Base-by-base conservation (phyloP, 2,888 invertebrate genomes). In the Cosmia pyralina region DNA sequence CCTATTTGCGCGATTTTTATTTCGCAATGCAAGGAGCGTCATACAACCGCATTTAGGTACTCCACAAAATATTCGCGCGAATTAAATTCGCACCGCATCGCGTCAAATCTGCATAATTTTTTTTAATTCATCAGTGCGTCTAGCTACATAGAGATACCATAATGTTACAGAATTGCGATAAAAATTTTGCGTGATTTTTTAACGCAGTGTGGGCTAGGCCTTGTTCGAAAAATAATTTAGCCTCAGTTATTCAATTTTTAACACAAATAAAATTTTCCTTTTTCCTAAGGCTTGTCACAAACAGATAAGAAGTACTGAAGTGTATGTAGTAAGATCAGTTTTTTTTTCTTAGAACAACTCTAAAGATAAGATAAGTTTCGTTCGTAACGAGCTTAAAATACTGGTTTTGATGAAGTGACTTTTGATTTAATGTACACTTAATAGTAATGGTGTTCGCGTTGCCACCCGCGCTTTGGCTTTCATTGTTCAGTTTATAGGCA, bases 361-460 rank as follows among this genome's bases (percentile, higher is more conserved):
- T 17, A 60, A 71, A 74, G 67, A 77, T 59, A 53, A 74, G 71
- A 77, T 72, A 78, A 82, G 62, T 69, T 78, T 68, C 22, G 71
- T 78, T 48, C 17, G 41, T 74, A 77, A 74, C 69, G 79, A 82
- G 59, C 71, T 69, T 78, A 74, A 67, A 74, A 78, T 72, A 63
- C 66, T 78, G 62, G 55, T 78, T 82, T 82, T 72, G 69, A 79
- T 82, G 79, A 79, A 78, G 79, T 72, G 79, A 67, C 79, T 82
- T 82, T 81, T 79, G 60, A 79, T 82, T 81, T 78, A 78, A 81
- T 78, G 75, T 75, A 60, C 66, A 53, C 78, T 79, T 81, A 75
- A 82, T 79, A 79, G 46, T 72, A 71, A 78, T 78, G 74, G 59
- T 57, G 41, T 64, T 46, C 11, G 48, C 62, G 62, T 69, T 52